Evolutionary conservation across 2,113 vertebrate genomes (phyloP).

Genomic region (Seriola rivoliana): DNA sequence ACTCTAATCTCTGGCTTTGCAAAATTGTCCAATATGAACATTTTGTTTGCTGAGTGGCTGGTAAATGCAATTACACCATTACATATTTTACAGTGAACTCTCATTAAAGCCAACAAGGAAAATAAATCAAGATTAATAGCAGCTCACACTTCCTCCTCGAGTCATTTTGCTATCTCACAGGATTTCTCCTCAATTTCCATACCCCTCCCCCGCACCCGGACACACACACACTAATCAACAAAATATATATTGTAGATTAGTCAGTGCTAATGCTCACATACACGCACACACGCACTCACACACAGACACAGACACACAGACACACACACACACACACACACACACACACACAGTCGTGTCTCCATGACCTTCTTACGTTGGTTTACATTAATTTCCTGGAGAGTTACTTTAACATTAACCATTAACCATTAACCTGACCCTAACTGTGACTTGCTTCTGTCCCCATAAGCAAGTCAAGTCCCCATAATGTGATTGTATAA

Average conservation of each 20-base stretch:
- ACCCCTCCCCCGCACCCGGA: accelerated
- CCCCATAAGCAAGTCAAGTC: no score
- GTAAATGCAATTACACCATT: slow-evolving; percentile 7
- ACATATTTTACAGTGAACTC: slow-evolving; percentile 32
- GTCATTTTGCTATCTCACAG: slow-evolving; percentile 11
- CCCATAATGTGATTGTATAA: no score
- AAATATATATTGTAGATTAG: neutral
- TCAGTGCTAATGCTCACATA: neutral
- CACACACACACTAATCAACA: neutral
- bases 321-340: neutral
- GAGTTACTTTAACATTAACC: no score
- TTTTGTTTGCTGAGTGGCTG: slow-evolving; percentile 8
- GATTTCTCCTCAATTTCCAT: neutral
- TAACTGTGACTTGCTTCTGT: no score
- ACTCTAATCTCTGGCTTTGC: neutral
- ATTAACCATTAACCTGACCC: no score
- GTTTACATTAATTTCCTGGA: no score
- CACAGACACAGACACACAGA: neutral
- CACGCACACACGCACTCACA: neutral
- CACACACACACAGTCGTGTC: neutral
- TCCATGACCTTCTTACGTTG: no score
- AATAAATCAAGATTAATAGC: slow-evolving; percentile 42
- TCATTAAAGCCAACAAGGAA: slow-evolving; percentile 15
- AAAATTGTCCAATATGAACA: neutral
- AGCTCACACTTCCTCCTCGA: slow-evolving; percentile 4